Evolutionary conservation across 2,113 vertebrate species (phyloP).

Genomic region (Echinops telfairi): DNA sequence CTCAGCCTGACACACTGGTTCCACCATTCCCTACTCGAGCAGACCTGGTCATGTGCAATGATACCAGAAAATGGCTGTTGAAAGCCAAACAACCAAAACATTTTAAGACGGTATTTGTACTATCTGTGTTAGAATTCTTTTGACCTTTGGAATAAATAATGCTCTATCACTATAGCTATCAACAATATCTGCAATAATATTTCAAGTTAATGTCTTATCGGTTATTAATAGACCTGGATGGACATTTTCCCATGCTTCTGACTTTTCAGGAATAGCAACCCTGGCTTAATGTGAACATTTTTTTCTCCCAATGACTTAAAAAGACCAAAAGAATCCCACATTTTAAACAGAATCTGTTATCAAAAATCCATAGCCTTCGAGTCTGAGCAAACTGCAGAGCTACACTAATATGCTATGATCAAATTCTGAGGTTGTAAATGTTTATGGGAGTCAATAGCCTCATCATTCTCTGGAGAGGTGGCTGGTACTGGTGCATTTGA

Average conservation of each 20-base stretch:
- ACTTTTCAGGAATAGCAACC: slow-evolving; percentile 5
- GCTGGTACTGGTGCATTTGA: too few relatives aligned
- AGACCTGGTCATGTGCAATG: background rate
- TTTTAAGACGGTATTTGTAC: slow-evolving; percentile 46
- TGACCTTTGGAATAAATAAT: background rate
- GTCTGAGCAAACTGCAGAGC: slow-evolving; percentile 8
- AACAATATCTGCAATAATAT: slow-evolving; percentile 37
- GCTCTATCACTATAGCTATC: slow-evolving; percentile 30
- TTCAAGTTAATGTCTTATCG: slow-evolving; percentile 37
- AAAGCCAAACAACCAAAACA: slow-evolving; percentile 45
- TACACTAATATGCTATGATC: background rate
- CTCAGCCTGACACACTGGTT: background rate
- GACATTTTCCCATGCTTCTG: slow-evolving; percentile 23
- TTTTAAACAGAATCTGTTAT: slow-evolving; percentile 51
- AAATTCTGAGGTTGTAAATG: too few relatives aligned
- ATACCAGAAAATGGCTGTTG: background rate
- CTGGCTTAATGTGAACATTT: background rate
- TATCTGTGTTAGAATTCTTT: slow-evolving; percentile 45
- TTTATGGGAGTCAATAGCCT: too few relatives aligned
- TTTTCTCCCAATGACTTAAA: slow-evolving; percentile 19
- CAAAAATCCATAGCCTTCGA: slow-evolving; percentile 30
- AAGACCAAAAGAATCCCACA: slow-evolving; percentile 28
- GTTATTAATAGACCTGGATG: slow-evolving; percentile 18
- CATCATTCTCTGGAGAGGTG: too few relatives aligned
- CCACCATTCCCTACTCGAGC: background rate